A percentile compares a stretch with the other conserved stretches of the same genome.
These are phyloP conservation scores for Yponomeuta malinellus DNA, from an alignment of 2,888 invertebrate genomes.

Conservation along the genomic window DNA sequence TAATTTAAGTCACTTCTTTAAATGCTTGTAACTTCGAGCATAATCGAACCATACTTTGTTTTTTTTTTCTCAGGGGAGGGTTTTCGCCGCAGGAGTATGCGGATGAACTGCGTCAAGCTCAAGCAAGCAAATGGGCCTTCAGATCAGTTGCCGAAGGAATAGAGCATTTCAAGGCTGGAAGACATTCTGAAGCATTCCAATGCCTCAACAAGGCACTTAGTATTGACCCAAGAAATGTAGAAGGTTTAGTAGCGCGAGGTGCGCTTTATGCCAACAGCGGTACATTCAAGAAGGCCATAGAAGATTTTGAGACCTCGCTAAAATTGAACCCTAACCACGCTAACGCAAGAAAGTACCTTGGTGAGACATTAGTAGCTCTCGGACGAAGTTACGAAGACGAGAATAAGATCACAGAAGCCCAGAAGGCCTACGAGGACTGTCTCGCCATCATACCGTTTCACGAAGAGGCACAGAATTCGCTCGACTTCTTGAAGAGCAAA, in stretches of 20 bases:
- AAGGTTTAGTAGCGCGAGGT: slow-evolving; percentile 93
- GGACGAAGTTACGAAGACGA: slow-evolving; percentile 93
- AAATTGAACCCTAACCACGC: slow-evolving; percentile 92
- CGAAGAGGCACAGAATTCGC: slow-evolving; percentile 89
- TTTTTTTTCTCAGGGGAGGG: slow-evolving; percentile 73
- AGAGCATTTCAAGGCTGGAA: slow-evolving; percentile 93
- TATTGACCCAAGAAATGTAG: slow-evolving; percentile 94
- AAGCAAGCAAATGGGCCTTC: slow-evolving; percentile 96
- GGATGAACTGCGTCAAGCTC: slow-evolving; percentile 88
- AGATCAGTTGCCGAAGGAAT: slow-evolving; percentile 96
- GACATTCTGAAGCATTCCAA: slow-evolving; percentile 95
- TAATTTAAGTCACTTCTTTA: slow-evolving; percentile 3
- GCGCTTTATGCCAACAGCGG: slow-evolving; percentile 96
- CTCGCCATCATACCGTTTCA: slow-evolving; percentile 89
- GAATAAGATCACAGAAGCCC: slow-evolving; percentile 88
- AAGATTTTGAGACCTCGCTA: slow-evolving; percentile 94
- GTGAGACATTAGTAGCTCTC: slow-evolving; percentile 92
- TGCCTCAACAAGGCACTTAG: slow-evolving; percentile 94
- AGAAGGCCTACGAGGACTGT: slow-evolving; percentile 90
- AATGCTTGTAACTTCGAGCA: background rate
- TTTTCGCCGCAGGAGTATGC: slow-evolving; percentile 89
- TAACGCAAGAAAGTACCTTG: slow-evolving; percentile 95
- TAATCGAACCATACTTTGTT: too few species aligned
- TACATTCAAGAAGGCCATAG: slow-evolving; percentile 94
- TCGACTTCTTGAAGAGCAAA: slow-evolving; percentile 87